phyloP scores from a whole-genome alignment of 2,888 invertebrate species.

The Drosophila dives region DNA sequence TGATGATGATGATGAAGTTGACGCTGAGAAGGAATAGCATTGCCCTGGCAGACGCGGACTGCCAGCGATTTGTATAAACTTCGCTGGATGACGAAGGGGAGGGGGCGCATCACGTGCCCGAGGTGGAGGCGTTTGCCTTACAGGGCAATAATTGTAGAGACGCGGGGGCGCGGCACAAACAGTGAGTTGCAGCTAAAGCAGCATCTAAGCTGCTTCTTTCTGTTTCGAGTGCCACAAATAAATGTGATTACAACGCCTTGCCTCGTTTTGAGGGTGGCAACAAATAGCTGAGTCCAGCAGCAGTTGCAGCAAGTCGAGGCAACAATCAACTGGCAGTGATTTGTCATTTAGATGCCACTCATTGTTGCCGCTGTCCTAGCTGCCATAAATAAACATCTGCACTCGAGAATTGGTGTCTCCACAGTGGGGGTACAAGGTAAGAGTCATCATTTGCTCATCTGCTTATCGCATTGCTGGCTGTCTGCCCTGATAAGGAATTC shows the following conservation, averaged over 20 bases:
- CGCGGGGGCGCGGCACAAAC: slow-evolving; percentile 8
- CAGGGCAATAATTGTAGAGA: slow-evolving; percentile 71
- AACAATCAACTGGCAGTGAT: slow-evolving; percentile 59
- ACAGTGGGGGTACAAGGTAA: slow-evolving; percentile 6
- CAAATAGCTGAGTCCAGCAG: not conserved
- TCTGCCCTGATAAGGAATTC: slow-evolving; percentile 1
- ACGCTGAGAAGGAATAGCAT: slow-evolving; percentile 16
- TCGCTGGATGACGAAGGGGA: slow-evolving; percentile 7
- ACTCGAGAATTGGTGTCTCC: slow-evolving; percentile 30
- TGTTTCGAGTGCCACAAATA: slow-evolving; percentile 69
- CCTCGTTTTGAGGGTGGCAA: slow-evolving; percentile 14
- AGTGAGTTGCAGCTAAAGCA: slow-evolving; percentile 4
- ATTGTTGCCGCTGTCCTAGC: slow-evolving; percentile 34
- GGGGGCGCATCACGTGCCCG: slow-evolving; percentile 13
- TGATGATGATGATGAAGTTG: slow-evolving; percentile 13
- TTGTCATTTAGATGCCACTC: slow-evolving; percentile 68
- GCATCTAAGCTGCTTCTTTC: not conserved
- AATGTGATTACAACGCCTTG: slow-evolving; percentile 72
- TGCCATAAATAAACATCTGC: slow-evolving; percentile 70
- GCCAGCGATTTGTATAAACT: slow-evolving; percentile 72
- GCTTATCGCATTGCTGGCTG: slow-evolving; percentile 2
- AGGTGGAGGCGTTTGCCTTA: slow-evolving; percentile 56
- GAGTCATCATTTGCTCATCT: slow-evolving; percentile 23
- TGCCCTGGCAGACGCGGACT: slow-evolving; percentile 29
- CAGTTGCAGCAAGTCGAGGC: not conserved